phyloP scores from a whole-genome alignment of 1,140 invertebrate genomes.

The Lepidurus arcticus region DNA sequence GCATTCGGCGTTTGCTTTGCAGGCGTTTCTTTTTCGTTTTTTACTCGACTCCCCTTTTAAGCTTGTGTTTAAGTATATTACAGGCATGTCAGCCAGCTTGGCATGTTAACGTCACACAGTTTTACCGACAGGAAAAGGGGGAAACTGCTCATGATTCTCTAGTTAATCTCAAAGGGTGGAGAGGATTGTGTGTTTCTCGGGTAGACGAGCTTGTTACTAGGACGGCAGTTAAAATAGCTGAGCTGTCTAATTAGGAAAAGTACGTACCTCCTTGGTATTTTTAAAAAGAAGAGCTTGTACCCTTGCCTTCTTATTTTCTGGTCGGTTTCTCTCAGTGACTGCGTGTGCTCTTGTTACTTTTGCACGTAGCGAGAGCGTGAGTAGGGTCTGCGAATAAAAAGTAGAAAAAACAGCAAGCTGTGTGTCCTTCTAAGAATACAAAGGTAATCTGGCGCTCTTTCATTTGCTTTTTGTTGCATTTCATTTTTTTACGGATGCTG shows the following conservation, averaged over 20 bases:
- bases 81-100: not conserved
- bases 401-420: not conserved
- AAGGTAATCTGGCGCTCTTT: not conserved
- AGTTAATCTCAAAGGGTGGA: not conserved
- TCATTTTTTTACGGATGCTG: not conserved
- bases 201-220: not conserved
- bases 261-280: not conserved
- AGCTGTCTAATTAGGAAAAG: constrained; percentile 7
- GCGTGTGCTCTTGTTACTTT: not conserved
- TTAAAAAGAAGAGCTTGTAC: not conserved
- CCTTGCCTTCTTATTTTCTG: not conserved
- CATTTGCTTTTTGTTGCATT: not conserved
- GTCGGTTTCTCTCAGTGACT: not conserved
- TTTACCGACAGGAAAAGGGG: not conserved
- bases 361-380: not conserved
- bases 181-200: not conserved
- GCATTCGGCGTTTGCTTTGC: too few species aligned
- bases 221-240: constrained; percentile 10
- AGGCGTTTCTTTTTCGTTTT: too few species aligned
- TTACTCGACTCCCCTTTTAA: too few species aligned
- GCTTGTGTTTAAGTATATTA: too few species aligned
- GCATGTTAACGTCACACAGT: not conserved
- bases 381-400: not conserved
- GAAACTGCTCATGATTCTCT: not conserved
- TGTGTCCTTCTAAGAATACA: not conserved